These are phyloP conservation scores for Pandion haliaetus DNA, from an alignment of 2,113 vertebrate species.

Conservation along the genomic window DNA sequence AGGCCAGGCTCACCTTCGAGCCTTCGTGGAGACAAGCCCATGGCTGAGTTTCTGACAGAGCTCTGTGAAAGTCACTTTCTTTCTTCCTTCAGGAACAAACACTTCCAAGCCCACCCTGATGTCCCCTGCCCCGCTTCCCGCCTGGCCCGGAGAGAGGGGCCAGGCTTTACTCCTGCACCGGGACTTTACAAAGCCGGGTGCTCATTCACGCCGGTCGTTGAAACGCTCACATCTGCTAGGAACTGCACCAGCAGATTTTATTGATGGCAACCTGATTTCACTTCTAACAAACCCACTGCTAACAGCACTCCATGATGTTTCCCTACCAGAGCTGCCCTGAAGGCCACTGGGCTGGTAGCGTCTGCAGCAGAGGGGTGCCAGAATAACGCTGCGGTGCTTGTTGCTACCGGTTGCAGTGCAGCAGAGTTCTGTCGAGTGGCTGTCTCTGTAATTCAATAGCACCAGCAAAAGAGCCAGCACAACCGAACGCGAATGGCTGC, in stretches of 20 bases:
- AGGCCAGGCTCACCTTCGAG: background rate
- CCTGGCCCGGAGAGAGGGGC: too few relatives aligned
- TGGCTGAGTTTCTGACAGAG: too few relatives aligned
- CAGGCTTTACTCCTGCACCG: background rate
- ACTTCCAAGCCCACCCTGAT: background rate
- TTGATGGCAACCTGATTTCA: background rate
- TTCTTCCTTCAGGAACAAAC: background rate
- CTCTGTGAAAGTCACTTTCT: background rate
- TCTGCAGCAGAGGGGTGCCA: background rate
- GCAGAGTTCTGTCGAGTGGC: background rate
- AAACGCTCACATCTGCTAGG: background rate
- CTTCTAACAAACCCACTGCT: background rate
- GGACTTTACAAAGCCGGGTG: background rate
- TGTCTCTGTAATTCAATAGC: background rate
- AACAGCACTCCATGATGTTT: fast-evolving
- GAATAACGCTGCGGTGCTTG: background rate
- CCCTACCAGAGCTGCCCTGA: background rate
- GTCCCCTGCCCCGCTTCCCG: background rate
- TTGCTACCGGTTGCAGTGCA: too few relatives aligned
- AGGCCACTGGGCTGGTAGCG: background rate
- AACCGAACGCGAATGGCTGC: background rate
- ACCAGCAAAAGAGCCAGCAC: background rate
- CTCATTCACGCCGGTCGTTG: background rate
- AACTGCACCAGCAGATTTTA: background rate
- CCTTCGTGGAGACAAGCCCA: background rate